Percentiles rank a stretch among this genome's conserved stretches.
These are phyloP conservation scores for Oncorhynchus kisutch DNA, from an alignment of 2,113 vertebrate genomes.

Conservation along the genomic window DNA sequence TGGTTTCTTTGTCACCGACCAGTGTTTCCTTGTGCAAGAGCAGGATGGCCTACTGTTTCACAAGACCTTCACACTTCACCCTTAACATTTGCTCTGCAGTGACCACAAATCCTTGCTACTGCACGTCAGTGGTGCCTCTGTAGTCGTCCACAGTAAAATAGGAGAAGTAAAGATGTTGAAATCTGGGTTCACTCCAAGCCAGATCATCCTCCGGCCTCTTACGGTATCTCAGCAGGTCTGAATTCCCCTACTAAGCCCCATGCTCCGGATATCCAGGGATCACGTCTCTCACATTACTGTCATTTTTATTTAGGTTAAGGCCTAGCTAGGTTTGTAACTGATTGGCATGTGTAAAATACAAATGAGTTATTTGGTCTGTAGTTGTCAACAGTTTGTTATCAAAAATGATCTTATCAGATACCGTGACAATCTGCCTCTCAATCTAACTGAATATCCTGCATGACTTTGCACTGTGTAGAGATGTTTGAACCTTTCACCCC, in stretches of 20 bases:
- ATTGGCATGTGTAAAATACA: background rate
- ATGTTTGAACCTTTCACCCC: too few relatives aligned
- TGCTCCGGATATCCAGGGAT: constrained; percentile 51
- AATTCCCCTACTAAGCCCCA: constrained; percentile 60
- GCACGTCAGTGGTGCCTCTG: constrained; percentile 57
- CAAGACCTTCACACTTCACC: constrained; percentile 53
- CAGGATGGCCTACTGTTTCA: constrained; percentile 43
- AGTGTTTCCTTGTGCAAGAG: constrained; percentile 50
- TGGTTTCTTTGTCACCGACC: constrained; percentile 13
- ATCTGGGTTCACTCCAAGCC: constrained; percentile 63
- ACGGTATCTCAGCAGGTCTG: constrained; percentile 57
- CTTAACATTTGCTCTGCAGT: constrained; percentile 52
- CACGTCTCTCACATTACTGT: constrained; percentile 23
- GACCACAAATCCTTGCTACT: constrained; percentile 67
- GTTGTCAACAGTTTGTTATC: too few relatives aligned
- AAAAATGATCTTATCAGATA: background rate
- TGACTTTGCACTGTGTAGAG: background rate
- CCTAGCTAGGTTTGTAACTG: too few relatives aligned
- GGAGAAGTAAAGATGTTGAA: constrained; percentile 74
- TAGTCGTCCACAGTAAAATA: constrained; percentile 61
- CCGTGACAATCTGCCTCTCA: background rate
- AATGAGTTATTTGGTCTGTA: background rate
- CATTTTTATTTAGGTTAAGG: background rate
- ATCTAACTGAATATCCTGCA: background rate
- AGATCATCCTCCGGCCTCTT: constrained; percentile 58